Evolutionary conservation across 2,113 vertebrate genomes (phyloP).

Genomic region (Rhinichthys klamathensis): DNA sequence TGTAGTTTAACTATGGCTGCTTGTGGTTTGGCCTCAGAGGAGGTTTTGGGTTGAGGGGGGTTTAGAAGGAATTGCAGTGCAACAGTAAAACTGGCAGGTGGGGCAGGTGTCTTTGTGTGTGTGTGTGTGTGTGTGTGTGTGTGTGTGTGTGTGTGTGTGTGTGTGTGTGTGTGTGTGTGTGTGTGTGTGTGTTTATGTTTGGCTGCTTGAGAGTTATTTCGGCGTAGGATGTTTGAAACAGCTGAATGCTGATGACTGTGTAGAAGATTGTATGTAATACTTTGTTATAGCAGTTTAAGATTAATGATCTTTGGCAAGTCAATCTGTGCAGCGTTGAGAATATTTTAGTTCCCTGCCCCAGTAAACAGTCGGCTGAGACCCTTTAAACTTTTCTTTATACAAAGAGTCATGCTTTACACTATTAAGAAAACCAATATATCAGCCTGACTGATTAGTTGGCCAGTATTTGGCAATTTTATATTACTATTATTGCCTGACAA

Average conservation of each 20-base stretch:
- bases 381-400: not conserved
- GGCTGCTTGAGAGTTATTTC: conserved; percentile 15
- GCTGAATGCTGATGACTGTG: conserved; percentile 17
- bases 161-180: not conserved
- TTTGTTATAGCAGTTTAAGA: conserved; percentile 36
- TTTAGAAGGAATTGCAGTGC: conserved; percentile 47
- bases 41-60: conserved; percentile 37
- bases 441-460: not conserved
- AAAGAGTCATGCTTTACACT: not conserved
- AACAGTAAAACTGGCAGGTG: conserved; percentile 60
- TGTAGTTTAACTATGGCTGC: conserved; percentile 61
- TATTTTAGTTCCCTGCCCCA: not conserved
- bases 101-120: conserved; percentile 61
- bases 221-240: conserved; percentile 13
- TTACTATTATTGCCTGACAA: no score
- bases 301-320: not conserved
- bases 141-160: no score
- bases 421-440: not conserved
- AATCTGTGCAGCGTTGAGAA: not conserved
- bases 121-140: no score
- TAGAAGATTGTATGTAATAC: conserved; percentile 9
- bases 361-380: not conserved
- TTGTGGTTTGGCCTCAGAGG: conserved; percentile 52
- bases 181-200: conserved; percentile 18
- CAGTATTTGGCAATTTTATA: not conserved